phyloP scores from a whole-genome alignment of 2,113 vertebrate genomes.

The Psittacula cyanocephala region DNA sequence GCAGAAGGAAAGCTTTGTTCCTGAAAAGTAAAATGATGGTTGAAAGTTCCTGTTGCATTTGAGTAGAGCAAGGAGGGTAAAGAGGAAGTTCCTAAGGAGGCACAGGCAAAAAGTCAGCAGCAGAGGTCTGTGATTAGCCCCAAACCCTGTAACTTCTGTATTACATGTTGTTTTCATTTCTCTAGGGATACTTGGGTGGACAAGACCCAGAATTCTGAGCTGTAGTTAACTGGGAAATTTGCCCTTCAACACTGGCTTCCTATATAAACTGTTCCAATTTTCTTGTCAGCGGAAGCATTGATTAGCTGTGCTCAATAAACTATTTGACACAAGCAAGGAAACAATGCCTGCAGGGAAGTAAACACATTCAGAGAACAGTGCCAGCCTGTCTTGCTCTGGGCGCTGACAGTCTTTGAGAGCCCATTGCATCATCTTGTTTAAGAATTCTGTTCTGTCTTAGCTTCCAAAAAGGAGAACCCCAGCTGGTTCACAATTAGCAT shows the following conservation, averaged over 20 bases:
- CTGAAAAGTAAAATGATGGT: neutral
- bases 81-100: neutral
- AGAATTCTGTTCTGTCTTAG: slow-evolving; percentile 38
- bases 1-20: neutral
- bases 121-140: neutral
- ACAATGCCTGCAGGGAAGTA: slow-evolving; percentile 51
- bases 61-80: neutral
- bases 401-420: slow-evolving; percentile 26
- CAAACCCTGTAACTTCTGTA: neutral
- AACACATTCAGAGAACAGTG: slow-evolving; percentile 61
- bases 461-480: slow-evolving; percentile 14
- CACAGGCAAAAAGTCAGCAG: neutral
- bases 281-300: slow-evolving; percentile 59
- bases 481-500: slow-evolving; percentile 32
- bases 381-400: slow-evolving; percentile 55
- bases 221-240: slow-evolving; percentile 28
- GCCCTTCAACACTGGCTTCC: slow-evolving; percentile 27
- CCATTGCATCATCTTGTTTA: slow-evolving; percentile 47
- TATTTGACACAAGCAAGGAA: slow-evolving; percentile 68
- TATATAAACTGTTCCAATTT: slow-evolving; percentile 52
- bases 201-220: neutral
- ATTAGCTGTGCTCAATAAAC: slow-evolving; percentile 67
- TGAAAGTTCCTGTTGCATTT: neutral
- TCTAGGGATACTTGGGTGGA: neutral
- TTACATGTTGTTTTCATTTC: neutral